These are phyloP conservation scores for Machaerirhynchus nigripectus DNA, from an alignment of 2,113 vertebrate species.

Conservation along the genomic window DNA sequence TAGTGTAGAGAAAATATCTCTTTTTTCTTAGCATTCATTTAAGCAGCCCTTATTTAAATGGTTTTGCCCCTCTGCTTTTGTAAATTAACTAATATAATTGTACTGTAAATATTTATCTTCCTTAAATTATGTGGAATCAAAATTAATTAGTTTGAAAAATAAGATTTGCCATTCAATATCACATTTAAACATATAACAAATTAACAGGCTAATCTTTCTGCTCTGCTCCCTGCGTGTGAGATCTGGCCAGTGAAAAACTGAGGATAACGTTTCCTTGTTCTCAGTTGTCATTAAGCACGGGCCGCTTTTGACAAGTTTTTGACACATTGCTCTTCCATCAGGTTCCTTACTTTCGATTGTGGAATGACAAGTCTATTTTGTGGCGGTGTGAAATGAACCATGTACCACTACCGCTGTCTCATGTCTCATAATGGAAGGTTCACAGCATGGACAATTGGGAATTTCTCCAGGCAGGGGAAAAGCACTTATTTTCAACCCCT, in stretches of 20 bases:
- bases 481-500: constrained; percentile 68
- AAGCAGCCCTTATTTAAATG: constrained; percentile 29
- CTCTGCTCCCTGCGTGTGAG: neutral
- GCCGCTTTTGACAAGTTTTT: constrained; percentile 62
- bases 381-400: constrained; percentile 64
- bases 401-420: constrained; percentile 55
- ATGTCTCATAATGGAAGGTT: constrained; percentile 71
- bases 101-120: constrained; percentile 60
- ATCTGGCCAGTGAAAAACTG: neutral
- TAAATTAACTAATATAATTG: constrained; percentile 45
- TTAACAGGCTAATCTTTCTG: constrained; percentile 20
- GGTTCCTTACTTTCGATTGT: constrained; percentile 64
- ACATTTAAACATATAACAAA: constrained; percentile 27
- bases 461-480: constrained; percentile 68
- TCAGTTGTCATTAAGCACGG: constrained; percentile 30
- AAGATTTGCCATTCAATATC: constrained; percentile 20
- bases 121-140: constrained; percentile 30
- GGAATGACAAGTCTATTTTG: constrained; percentile 71
- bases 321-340: constrained; percentile 63
- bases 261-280: constrained; percentile 14
- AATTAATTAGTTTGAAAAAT: constrained; percentile 55
- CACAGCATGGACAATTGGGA: constrained; percentile 65
- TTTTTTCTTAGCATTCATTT: neutral
- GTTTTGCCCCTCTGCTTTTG: constrained; percentile 23
- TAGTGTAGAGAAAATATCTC: neutral